Percentiles rank a stretch among this genome's conserved stretches.
These are phyloP conservation scores for Ambastaia sidthimunki DNA, from an alignment of 2,797 vertebrate genomes.

Conservation along the genomic window DNA sequence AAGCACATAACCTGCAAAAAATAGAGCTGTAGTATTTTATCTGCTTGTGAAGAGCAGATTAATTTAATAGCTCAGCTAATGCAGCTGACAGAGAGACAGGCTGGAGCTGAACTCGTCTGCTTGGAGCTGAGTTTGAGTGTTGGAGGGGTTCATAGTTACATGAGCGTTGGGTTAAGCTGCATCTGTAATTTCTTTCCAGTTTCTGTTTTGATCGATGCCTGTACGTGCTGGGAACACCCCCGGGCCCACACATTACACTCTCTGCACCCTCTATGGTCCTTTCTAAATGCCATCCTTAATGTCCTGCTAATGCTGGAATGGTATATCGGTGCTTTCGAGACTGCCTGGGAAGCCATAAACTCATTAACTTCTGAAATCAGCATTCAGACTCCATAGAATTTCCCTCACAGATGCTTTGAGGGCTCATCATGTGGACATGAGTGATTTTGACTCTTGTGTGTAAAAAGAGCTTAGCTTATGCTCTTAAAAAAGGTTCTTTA, in stretches of 20 bases:
- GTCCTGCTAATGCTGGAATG: slow-evolving; percentile 27
- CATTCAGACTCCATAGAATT: neutral
- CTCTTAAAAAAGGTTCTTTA: no score
- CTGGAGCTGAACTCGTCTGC: neutral
- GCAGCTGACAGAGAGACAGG: slow-evolving; percentile 28
- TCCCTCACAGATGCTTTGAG: neutral
- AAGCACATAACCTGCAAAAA: slow-evolving; percentile 16
- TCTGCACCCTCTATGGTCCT: slow-evolving; percentile 36
- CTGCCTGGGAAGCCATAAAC: neutral
- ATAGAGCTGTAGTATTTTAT: slow-evolving; percentile 5
- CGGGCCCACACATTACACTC: slow-evolving; percentile 52
- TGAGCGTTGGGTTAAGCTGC: no score
- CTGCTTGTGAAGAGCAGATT: neutral
- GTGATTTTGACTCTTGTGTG: neutral
- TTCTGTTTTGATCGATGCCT: slow-evolving; percentile 55
- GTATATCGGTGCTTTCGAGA: slow-evolving; percentile 15
- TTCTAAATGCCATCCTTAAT: slow-evolving; percentile 48
- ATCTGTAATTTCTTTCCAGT: slow-evolving; percentile 51
- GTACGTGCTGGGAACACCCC: slow-evolving; percentile 41
- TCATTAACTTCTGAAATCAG: slow-evolving; percentile 24
- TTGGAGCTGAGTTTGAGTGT: neutral
- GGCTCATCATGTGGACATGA: neutral
- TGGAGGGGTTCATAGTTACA: no score
- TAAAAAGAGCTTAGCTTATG: no score
- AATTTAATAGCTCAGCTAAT: neutral